These are phyloP conservation scores for Aphelenchoides besseyi DNA, from an alignment of 1,140 invertebrate genomes.

Conservation along the genomic window DNA sequence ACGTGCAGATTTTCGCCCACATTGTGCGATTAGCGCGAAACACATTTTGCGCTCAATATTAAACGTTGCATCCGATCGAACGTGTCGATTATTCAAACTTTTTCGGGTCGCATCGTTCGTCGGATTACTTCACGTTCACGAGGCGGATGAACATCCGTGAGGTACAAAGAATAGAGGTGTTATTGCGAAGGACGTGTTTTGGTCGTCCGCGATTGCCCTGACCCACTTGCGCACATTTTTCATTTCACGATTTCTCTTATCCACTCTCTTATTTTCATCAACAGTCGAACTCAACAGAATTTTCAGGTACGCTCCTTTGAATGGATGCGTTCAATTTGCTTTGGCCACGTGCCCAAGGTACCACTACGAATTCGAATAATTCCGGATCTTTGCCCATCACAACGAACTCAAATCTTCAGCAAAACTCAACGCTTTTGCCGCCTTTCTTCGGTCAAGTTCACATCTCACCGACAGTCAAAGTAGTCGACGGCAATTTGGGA, in stretches of 20 bases:
- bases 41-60: too few species aligned
- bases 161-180: too few species aligned
- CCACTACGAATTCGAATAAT: background rate
- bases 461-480: background rate
- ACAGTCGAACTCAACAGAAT: background rate
- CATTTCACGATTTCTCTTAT: background rate
- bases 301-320: background rate
- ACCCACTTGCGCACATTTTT: background rate
- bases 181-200: constrained; percentile 1
- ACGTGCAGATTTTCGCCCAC: too few species aligned
- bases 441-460: background rate
- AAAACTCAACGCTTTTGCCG: background rate
- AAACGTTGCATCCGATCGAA: too few species aligned
- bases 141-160: too few species aligned
- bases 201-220: background rate
- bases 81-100: too few species aligned
- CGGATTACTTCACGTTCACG: too few species aligned
- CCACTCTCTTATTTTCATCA: background rate
- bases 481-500: background rate
- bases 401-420: background rate
- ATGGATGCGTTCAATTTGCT: background rate
- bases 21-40: too few species aligned
- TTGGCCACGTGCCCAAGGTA: background rate
- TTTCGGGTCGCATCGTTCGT: too few species aligned
- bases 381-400: background rate